These are phyloP conservation scores for Crypturellus tataupa DNA, from an alignment of 2,797 vertebrate species.

Conservation along the genomic window DNA sequence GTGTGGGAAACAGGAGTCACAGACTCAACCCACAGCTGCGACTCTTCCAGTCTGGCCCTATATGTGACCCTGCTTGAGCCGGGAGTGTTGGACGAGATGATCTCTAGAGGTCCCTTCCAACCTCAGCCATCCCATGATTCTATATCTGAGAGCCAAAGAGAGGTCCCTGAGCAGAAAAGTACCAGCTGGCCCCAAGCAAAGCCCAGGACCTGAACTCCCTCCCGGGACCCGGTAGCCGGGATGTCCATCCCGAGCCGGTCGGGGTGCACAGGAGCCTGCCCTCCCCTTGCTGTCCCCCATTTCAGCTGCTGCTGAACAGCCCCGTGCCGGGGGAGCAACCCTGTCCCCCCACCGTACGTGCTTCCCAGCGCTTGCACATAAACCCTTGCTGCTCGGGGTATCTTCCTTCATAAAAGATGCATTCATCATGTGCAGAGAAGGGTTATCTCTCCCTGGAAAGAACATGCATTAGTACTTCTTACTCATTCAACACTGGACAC, in stretches of 20 bases:
- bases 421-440: conserved; percentile 86
- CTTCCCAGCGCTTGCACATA: conserved; percentile 31
- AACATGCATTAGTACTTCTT: conserved; percentile 91
- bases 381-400: conserved; percentile 44
- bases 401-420: conserved; percentile 69
- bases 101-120: too few species aligned
- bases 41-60: neutral
- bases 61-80: neutral
- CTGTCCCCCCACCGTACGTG: neutral
- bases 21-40: neutral
- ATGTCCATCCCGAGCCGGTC: neutral
- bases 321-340: neutral
- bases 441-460: conserved; percentile 87
- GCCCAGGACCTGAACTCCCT: neutral
- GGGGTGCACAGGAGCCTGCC: accelerated
- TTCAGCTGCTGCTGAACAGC: neutral
- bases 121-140: too few species aligned
- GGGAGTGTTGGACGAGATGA: too few species aligned
- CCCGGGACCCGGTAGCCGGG: accelerated
- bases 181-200: accelerated
- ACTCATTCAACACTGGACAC: conserved; percentile 89
- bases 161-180: neutral
- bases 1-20: neutral
- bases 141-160: neutral
- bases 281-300: neutral